phyloP scores from a whole-genome alignment of 2,797 vertebrate genomes.

The Xiphophorus birchmanni region DNA sequence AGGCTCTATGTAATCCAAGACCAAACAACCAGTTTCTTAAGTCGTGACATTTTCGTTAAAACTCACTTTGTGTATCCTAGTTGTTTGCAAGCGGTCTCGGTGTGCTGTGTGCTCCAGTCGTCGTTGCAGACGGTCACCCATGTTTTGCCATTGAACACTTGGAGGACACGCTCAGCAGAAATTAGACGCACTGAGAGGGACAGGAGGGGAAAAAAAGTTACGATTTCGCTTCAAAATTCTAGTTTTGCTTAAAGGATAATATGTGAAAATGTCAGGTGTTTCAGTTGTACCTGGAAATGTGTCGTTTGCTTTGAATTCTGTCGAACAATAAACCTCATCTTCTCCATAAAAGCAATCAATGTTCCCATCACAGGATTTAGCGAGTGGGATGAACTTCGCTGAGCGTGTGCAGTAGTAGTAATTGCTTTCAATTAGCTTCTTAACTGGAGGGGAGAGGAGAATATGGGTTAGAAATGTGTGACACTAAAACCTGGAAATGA shows the following conservation, averaged over 20 bases:
- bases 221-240: background rate
- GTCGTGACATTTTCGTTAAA: too few relatives aligned
- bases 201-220: background rate
- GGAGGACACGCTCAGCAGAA: constrained; percentile 80
- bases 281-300: constrained; percentile 77
- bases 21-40: background rate
- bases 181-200: constrained; percentile 82
- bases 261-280: background rate
- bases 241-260: constrained; percentile 14
- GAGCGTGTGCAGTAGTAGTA: constrained; percentile 87
- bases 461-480: background rate
- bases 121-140: constrained; percentile 89
- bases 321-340: constrained; percentile 86
- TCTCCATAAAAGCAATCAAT: constrained; percentile 84
- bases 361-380: constrained; percentile 82
- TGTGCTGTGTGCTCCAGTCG: constrained; percentile 79
- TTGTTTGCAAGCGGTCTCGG: constrained; percentile 82
- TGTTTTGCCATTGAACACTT: constrained; percentile 75
- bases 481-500: background rate
- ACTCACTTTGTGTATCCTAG: constrained; percentile 89
- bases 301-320: constrained; percentile 55
- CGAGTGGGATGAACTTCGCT: constrained; percentile 83
- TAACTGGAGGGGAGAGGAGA: constrained; percentile 77
- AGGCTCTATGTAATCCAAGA: background rate
- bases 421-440: constrained; percentile 83